Base-by-base conservation (phyloP, 1,140 invertebrate genomes). In the Argopecten irradians region DNA sequence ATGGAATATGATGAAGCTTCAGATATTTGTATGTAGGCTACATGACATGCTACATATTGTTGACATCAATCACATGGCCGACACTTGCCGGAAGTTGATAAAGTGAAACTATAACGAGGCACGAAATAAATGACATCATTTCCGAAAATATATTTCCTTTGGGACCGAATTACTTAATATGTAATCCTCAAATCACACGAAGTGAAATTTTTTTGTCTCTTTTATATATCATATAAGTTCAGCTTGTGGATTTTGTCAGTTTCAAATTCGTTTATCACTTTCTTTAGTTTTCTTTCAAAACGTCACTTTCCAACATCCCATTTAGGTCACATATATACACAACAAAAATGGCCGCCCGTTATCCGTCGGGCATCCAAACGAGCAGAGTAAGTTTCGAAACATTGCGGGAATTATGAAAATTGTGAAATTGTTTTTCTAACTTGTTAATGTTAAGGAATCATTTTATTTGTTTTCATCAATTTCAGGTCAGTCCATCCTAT, bases 401-500 rank as follows among this genome's bases (percentile, higher is more conserved):
- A 55, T 85, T 86, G 34, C 41, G 32, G 86, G 43, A 86, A 34
- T 34, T 86, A 14, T 86, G 34, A 71, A 71, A 34, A 43, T 22
- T 34, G 2, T 34, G 3, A 35, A 2, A 8, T 71, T 71, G 5
- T 11, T 19, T 71, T 33, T 82, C 28, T 22, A 82, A n/a, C 1
- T n/a, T 35, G 14, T 14, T 36, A 34, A 43, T n/a, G 22, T 34
- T 19, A 46, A 36, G 22, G n/a, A 19, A 71, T 84, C 16, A 83
- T 83, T 84, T 16, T 5, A 43, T 34, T 86, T 1, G 34, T 89
- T 43, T 39, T 32, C 83, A 19, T 88, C 34, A 35, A 43, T 91
- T 93, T 36, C 87, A 94, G 94, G 92, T 93, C n/a, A 92, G 91
- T 33, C 94, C 94, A 32, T 87, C 90, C 14, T 95, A 94, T 87